Evolutionary conservation across 2,113 vertebrate genomes (phyloP), one percentile per base, ranked within the genome.

Genomic region (Mustela lutreola): DNA sequence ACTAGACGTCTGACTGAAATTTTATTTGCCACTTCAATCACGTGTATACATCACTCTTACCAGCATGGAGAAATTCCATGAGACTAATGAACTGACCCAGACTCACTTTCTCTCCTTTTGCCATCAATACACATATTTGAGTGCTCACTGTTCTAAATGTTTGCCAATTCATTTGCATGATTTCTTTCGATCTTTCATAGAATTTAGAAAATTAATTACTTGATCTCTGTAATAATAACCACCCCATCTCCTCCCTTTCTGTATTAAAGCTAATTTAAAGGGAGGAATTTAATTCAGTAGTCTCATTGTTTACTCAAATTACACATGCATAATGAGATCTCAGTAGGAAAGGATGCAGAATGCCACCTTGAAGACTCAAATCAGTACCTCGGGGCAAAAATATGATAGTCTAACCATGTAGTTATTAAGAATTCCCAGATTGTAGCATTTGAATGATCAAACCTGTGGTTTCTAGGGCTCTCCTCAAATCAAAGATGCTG

Each of bases 101-200:
- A 42, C 53, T 90, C 15, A 21, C n/a, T 67, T 75, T 89, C 18
- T 84, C 28, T 92, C 21, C 90, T 76, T 76, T 67, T 76, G 73
- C 83, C 26, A 21, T 48, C 78, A 90, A 93, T 50, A 73, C 36
- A 87, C 88, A 53, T 71, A 81, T 96, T 67, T 94, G 48, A 89
- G 67, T 70, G 60, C 15, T 96, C 50, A 4, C 48, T 70, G 12
- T 92, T 97, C 87, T 94, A 62, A 78, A 97, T 96, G 67, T 97
- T 98, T 97, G 65, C 22, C 98, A 98, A 97, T 98, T 97, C 94
- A 98, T 98, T 98, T 97, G 87, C 90, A 91, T 89, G 92, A 78
- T 65, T 98, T 97, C 60, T 86, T 91, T 60, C 91, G 97, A 91
- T 98, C 96, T 97, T 97, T 96, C 62, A 85, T 89, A 96, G 95